These are phyloP conservation scores for Gallinago paraguaiae DNA, from an alignment of 2,113 vertebrate genomes.

Conservation along the genomic window DNA sequence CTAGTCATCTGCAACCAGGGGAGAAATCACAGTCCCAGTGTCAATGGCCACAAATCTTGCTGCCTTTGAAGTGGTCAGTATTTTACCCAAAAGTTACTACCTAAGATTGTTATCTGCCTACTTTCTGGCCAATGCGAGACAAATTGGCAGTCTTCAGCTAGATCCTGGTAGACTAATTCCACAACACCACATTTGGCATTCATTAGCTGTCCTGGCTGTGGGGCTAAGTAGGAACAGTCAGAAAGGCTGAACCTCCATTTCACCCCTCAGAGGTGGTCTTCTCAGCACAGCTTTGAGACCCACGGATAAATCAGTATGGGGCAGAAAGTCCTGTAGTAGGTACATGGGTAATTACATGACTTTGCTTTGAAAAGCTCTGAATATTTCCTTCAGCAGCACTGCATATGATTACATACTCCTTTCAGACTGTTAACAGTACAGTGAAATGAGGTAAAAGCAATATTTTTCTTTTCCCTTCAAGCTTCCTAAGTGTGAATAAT, in stretches of 20 bases:
- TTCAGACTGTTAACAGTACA: background rate
- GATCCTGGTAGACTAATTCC: slow-evolving; percentile 61
- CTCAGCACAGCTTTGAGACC: background rate
- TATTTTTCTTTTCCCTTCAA: background rate
- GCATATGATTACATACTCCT: background rate
- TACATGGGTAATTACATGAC: slow-evolving; percentile 12
- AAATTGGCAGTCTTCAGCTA: slow-evolving; percentile 57
- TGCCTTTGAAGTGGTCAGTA: slow-evolving; percentile 52
- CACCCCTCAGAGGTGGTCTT: slow-evolving; percentile 63
- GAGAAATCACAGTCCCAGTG: slow-evolving; percentile 53
- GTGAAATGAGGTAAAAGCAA: background rate
- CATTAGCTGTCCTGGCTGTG: slow-evolving; percentile 59
- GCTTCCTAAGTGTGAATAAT: background rate
- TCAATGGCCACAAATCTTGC: slow-evolving; percentile 52
- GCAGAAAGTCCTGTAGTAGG: background rate
- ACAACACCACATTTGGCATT: slow-evolving; percentile 68
- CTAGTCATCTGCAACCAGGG: slow-evolving; percentile 29
- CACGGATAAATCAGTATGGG: slow-evolving; percentile 19
- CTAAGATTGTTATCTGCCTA: slow-evolving; percentile 58
- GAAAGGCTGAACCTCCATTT: slow-evolving; percentile 47
- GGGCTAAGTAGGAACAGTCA: slow-evolving; percentile 25
- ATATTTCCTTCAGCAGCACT: background rate
- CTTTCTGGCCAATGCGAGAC: slow-evolving; percentile 48
- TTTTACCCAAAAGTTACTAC: slow-evolving; percentile 64
- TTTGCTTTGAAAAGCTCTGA: slow-evolving; percentile 4